Base-by-base conservation (phyloP, 2,797 vertebrate genomes). In the Epinephelus malabaricus region DNA sequence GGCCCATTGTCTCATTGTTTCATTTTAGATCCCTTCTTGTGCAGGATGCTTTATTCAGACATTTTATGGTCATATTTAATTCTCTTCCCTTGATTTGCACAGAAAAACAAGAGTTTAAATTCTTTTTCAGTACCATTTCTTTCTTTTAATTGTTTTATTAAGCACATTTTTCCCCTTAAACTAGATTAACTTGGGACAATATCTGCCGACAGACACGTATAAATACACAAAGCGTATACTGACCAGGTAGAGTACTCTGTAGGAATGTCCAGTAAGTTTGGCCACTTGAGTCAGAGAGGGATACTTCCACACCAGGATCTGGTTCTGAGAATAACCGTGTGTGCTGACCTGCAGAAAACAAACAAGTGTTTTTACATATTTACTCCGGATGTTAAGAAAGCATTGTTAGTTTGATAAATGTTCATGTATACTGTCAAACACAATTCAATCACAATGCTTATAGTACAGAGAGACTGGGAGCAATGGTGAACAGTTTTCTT, bases 271-370 rank as follows among this genome's bases (percentile, higher is more conserved):
- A 0, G 98, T 99, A 51, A 99, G 95, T 94, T 99, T 99, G 73
- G 98, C 98, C 84, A 99, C 98, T 94, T 99, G 98, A 38, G 97
- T 99, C 75, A 99, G 93, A 0, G 98, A 99, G 0, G 98, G 98
- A 88, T 99, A 99, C 82, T 99, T 99, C 98, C 98, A 99, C 78
- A 99, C 98, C 0, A 99, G 95, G 89, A 99, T 99, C 95, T 99
- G 98, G 93, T 99, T 99, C 95, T 99, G 98, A 0, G 98, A 99
- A 91, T 99, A 99, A 75, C 98, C 98, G 0, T 99, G 98, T 5
- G 98, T 99, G 93, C 98, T 99, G 84, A 99, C 98, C 98, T 99
- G 89, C 1, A 87, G 53, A 45, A 50, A 38, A 69, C 10, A 81
- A 61, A 71, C 8, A 46, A 13, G 40, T 12, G 30, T 30, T 63